These are phyloP conservation scores for Geococcyx californianus DNA, from an alignment of 2,113 vertebrate genomes.

Conservation along the genomic window DNA sequence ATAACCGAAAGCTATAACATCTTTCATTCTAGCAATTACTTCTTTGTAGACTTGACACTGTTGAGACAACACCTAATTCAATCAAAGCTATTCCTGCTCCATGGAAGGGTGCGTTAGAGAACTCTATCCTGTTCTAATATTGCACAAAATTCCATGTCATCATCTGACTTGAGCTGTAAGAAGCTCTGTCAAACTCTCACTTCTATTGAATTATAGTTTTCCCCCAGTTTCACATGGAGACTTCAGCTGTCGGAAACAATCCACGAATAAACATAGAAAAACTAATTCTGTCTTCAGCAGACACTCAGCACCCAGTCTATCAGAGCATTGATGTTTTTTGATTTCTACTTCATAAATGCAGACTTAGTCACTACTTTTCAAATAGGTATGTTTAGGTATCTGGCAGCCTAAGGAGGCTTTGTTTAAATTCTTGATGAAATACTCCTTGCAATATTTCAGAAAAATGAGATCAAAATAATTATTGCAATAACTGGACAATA, in stretches of 20 bases:
- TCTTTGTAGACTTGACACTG: not conserved
- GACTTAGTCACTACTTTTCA: not conserved
- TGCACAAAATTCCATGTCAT: not conserved
- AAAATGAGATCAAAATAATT: not conserved
- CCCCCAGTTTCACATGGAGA: not conserved
- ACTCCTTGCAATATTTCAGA: not conserved
- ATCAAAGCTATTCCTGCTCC: not conserved
- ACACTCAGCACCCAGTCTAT: not conserved
- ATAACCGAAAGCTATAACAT: not conserved
- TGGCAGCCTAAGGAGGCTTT: not conserved
- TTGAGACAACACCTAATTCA: not conserved
- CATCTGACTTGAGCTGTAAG: not conserved
- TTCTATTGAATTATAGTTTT: not conserved
- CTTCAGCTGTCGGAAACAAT: not conserved
- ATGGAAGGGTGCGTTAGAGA: not conserved
- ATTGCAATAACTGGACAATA: not conserved
- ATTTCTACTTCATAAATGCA: not conserved
- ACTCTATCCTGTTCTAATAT: not conserved
- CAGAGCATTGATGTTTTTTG: not conserved
- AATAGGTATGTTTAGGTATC: fast-evolving
- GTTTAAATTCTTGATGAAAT: not conserved
- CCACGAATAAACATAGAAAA: not conserved
- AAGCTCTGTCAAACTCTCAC: not conserved
- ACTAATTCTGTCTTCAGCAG: not conserved
- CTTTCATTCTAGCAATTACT: not conserved